Evolutionary conservation across 1,140 invertebrate genomes (phyloP).

Genomic region (Euura saliciscinereae): DNA sequence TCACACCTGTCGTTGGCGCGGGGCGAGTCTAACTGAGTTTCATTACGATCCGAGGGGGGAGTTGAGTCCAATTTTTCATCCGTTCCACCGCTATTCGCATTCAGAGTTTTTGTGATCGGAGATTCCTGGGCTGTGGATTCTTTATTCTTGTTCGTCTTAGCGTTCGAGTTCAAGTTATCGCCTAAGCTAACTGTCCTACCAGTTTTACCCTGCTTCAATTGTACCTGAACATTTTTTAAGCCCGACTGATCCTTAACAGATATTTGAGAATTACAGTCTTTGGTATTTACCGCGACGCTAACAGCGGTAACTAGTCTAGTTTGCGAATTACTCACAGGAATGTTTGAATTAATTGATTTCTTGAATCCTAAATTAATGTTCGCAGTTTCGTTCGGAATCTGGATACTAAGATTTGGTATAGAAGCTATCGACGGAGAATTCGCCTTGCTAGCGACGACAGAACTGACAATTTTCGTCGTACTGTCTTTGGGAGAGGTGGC

Average conservation of each 20-base stretch:
- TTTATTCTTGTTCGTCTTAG: neutral
- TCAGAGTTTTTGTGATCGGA: neutral
- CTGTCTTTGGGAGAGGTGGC: neutral
- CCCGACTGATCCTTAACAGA: neutral
- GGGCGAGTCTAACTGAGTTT: neutral
- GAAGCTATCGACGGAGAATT: neutral
- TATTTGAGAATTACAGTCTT: neutral
- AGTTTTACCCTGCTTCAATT: slow-evolving; percentile 4
- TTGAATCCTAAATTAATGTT: slow-evolving; percentile 15
- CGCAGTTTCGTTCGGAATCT: slow-evolving; percentile 17
- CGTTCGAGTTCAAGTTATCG: neutral
- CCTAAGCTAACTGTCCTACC: slow-evolving; percentile 5
- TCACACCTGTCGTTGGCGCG: neutral
- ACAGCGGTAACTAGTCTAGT: neutral
- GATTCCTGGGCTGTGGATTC: neutral
- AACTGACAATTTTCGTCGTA: neutral
- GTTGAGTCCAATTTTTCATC: neutral
- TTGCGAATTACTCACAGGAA: slow-evolving; percentile 8
- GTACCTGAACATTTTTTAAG: neutral
- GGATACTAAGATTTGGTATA: slow-evolving; percentile 20
- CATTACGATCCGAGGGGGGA: neutral
- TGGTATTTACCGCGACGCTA: neutral
- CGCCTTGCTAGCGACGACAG: neutral
- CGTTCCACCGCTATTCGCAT: neutral
- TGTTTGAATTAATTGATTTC: neutral